A percentile compares a stretch with the other conserved stretches of the same genome.
Conservation (phyloP, 2,797 vertebrate species). For the Sylvilagus floridanus region DNA sequence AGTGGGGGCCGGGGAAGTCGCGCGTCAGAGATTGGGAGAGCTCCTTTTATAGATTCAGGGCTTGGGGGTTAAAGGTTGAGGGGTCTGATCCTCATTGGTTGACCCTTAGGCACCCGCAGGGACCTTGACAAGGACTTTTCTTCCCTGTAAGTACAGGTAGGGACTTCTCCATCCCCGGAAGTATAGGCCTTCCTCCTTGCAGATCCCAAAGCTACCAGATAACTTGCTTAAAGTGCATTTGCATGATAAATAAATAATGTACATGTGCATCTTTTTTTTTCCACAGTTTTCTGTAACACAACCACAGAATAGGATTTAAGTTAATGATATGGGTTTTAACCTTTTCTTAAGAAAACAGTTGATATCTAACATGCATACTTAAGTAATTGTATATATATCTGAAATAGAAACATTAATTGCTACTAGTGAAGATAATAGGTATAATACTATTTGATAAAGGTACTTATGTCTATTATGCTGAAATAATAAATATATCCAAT, state of each 20-base stretch:
- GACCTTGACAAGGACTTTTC: too few species aligned
- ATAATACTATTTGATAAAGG: constrained; percentile 13
- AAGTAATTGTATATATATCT: constrained; percentile 58
- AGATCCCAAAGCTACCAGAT: not conserved
- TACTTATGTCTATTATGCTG: constrained; percentile 19
- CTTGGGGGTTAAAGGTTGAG: too few species aligned
- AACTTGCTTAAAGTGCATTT: constrained; percentile 69
- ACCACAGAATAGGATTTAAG: constrained; percentile 6
- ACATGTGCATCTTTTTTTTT: not conserved
- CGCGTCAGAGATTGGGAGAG: too few species aligned
- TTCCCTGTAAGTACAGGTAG: too few species aligned
- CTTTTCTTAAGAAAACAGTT: constrained; percentile 70
- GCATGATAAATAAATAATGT: constrained; percentile 58
- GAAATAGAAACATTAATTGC: constrained; percentile 69
- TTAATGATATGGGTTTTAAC: constrained; percentile 61
- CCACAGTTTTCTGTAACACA: constrained; percentile 48
- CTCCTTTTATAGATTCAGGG: too few species aligned
- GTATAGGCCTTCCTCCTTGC: too few species aligned
- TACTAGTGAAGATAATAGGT: constrained; percentile 49
- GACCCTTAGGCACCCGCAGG: too few species aligned
- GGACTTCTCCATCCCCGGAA: too few species aligned
- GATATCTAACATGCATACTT: constrained; percentile 63
- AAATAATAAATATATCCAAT: constrained; percentile 43
- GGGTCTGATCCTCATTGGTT: too few species aligned
- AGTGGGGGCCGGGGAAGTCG: too few species aligned